phyloP scores from a whole-genome alignment of 2,113 vertebrate genomes.

The Machaerirhynchus nigripectus region DNA sequence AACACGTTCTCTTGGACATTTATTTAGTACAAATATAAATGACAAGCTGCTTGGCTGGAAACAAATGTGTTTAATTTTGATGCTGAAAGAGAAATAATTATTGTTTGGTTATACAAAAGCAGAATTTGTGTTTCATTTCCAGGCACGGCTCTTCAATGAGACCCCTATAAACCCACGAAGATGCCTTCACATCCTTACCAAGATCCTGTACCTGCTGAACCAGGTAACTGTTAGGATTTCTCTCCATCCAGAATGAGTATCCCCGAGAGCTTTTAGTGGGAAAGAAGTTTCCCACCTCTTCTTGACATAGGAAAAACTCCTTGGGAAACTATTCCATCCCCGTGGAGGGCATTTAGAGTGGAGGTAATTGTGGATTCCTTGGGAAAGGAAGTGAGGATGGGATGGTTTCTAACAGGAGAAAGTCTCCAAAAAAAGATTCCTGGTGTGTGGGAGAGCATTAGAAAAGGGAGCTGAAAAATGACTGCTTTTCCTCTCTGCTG shows the following conservation, averaged over 20 bases:
- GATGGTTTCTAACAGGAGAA: neutral
- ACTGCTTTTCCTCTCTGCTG: neutral
- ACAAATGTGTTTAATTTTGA: neutral
- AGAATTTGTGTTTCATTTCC: neutral
- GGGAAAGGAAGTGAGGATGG: neutral
- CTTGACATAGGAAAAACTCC: neutral
- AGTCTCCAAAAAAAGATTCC: neutral
- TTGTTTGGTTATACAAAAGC: rapidly evolving
- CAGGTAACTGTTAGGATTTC: constrained; percentile 73
- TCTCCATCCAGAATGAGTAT: neutral
- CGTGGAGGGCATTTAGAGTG: rapidly evolving
- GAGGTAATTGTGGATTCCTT: rapidly evolving
- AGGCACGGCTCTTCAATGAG: constrained; percentile 97
- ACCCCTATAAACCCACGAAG: constrained; percentile 94
- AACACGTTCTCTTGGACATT: neutral
- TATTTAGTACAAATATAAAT: neutral
- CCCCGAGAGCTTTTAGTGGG: neutral
- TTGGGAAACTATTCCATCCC: rapidly evolving
- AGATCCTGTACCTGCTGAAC: constrained; percentile 96
- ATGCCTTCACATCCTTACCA: constrained; percentile 98
- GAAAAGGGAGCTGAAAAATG: rapidly evolving
- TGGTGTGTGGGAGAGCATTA: rapidly evolving
- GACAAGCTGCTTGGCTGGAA: neutral
- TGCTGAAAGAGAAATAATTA: neutral
- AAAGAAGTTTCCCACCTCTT: neutral